Percentiles rank a stretch among this genome's conserved stretches.
Evolutionary conservation across 1,140 invertebrate species (phyloP).

Genomic region (Patella vulgata): DNA sequence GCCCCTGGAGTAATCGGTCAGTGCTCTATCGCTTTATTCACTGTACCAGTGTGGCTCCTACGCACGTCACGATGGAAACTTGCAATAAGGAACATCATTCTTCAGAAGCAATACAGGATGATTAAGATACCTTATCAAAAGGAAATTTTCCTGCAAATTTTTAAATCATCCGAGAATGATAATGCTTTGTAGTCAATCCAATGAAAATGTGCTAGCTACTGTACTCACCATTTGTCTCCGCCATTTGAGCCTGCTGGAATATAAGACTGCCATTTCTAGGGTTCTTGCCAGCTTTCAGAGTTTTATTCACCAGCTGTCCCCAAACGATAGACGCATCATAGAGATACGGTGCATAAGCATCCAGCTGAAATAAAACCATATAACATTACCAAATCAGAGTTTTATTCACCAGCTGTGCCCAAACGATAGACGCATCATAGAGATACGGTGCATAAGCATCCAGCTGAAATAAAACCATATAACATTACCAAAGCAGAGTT

Average conservation of each 20-base stretch:
- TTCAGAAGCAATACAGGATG: no score
- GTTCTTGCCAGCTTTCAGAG: constrained; percentile 32
- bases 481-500: constrained; percentile 16
- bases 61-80: no score
- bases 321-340: constrained; percentile 56
- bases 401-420: constrained; percentile 49
- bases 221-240: constrained; percentile 21
- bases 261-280: constrained; percentile 47
- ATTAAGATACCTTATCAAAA: no score
- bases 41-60: no score
- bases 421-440: constrained; percentile 54
- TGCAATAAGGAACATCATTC: no score
- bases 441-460: constrained; percentile 59
- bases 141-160: no score
- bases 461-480: constrained; percentile 27
- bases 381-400: constrained; percentile 15
- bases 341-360: constrained; percentile 57
- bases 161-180: no score
- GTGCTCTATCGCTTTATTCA: no score
- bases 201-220: no score
- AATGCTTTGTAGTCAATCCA: no score
- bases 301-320: constrained; percentile 47
- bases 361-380: constrained; percentile 33
- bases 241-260: constrained; percentile 28
- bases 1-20: no score